Evolutionary conservation across 2,113 vertebrate genomes (phyloP).

Genomic region (Dromiciops gliroides): DNA sequence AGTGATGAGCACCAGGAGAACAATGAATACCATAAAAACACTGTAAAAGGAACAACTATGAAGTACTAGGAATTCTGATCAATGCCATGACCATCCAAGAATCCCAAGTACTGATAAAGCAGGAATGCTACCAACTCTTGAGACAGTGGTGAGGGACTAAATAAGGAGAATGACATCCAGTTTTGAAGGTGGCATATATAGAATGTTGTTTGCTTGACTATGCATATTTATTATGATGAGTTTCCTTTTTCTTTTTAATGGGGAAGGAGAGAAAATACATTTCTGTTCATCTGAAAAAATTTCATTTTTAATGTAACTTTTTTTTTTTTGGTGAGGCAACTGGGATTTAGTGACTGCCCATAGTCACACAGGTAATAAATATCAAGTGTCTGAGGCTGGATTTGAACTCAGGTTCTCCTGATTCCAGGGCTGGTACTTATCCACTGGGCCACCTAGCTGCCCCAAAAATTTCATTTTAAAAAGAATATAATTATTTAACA

Average conservation of each 20-base stretch:
- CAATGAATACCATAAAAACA: background rate
- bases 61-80: background rate
- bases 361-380: no score
- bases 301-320: no score
- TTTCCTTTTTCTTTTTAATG: background rate
- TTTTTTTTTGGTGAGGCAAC: no score
- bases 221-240: background rate
- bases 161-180: background rate
- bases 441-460: no score
- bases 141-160: background rate
- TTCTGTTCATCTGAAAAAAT: background rate
- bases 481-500: background rate
- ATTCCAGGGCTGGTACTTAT: no score
- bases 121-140: background rate
- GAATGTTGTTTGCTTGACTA: background rate
- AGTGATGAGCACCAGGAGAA: background rate
- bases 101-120: background rate
- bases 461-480: background rate
- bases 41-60: background rate
- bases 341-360: no score
- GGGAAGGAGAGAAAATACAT: background rate
- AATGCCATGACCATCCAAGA: background rate
- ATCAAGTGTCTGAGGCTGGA: no score
- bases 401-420: no score
- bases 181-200: background rate